These are phyloP conservation scores for Belonocnema kinseyi DNA, from an alignment of 1,140 invertebrate genomes.

Conservation along the genomic window DNA sequence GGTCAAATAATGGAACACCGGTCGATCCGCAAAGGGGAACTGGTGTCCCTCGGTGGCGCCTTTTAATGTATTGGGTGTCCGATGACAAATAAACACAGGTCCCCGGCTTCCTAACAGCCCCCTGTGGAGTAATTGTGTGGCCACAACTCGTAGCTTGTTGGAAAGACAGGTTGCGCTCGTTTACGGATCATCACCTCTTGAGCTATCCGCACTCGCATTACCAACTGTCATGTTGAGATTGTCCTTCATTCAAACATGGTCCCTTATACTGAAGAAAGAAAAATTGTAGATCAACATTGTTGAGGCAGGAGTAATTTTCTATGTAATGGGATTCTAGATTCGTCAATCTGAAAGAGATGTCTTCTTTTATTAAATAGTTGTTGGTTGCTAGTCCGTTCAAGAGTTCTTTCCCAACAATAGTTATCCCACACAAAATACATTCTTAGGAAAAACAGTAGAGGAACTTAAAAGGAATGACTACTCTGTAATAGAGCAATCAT, in stretches of 20 bases:
- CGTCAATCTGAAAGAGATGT: background rate
- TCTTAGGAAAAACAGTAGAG: no score
- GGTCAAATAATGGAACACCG: conserved; percentile 2
- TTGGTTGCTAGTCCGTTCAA: no score
- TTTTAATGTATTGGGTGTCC: conserved; percentile 28
- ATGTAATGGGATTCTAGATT: background rate
- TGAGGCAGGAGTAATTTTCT: conserved; percentile 1
- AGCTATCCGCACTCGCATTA: background rate
- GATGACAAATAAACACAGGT: conserved; percentile 23
- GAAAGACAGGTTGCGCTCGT: conserved; percentile 27
- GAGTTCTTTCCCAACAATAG: no score
- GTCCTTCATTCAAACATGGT: background rate
- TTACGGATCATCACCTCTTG: conserved; percentile 25
- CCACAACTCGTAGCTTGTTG: conserved; percentile 20
- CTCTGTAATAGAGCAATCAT: no score
- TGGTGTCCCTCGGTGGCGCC: background rate
- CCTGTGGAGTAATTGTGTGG: conserved; percentile 29
- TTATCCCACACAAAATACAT: no score
- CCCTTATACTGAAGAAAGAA: background rate
- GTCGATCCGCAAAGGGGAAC: background rate
- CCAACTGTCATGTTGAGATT: conserved; percentile 17
- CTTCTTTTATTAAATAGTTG: background rate
- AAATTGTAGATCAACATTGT: background rate
- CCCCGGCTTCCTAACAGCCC: conserved; percentile 5
- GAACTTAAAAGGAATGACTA: no score